Evolutionary conservation across 1,140 invertebrate species (phyloP), one percentile per base, ranked within the genome.

Genomic region (Pogonognathellus flavescens): DNA sequence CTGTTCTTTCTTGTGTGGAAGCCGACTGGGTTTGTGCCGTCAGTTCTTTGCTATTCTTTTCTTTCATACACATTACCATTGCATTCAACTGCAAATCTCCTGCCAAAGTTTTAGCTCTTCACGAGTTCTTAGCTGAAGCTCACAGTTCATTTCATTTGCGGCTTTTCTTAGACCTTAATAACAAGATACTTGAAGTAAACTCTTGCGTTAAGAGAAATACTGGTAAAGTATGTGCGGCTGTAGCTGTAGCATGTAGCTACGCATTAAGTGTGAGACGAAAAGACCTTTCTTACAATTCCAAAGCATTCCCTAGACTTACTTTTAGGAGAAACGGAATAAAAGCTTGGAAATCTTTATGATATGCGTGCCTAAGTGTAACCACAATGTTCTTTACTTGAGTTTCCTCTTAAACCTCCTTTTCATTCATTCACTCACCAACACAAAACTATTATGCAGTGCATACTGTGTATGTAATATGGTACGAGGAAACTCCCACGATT

Each of bases 271-370:
- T 18, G 41, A 76, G 25, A 76, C 25, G 16, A 50, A 76, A 76
- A 76, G 41, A 76, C 31, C 25, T 76, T 76, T 76, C 41, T 50
- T 49, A 25, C 66, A 41, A 16, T 70, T 25, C 31, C 41, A 18
- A 66, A 25, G 22, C 62, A 66, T 31, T 66, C 62, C 62, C 22
- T 13, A 22, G 20, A 76, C 70, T 50, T 76, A 76, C 66, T 70
- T 41, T 70, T 70, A 70, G 66, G 13, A 14, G 22, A 70, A 70
- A 41, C 41, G 70, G n/a, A 76, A 50, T 76, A 76, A 81, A 81
- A 55, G 80, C 53, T 59, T 81, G 53, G 80, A 81, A 81, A 81
- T 81, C 80, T 81, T 81, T 81, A 81, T 55, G 80, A 81, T 81
- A 81, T 81, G 80, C 80, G 80, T 81, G 80, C 53, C 53, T 53